Evolutionary conservation across 2,888 invertebrate species (phyloP).

Genomic region (Mimumesa dahlbomi): DNA sequence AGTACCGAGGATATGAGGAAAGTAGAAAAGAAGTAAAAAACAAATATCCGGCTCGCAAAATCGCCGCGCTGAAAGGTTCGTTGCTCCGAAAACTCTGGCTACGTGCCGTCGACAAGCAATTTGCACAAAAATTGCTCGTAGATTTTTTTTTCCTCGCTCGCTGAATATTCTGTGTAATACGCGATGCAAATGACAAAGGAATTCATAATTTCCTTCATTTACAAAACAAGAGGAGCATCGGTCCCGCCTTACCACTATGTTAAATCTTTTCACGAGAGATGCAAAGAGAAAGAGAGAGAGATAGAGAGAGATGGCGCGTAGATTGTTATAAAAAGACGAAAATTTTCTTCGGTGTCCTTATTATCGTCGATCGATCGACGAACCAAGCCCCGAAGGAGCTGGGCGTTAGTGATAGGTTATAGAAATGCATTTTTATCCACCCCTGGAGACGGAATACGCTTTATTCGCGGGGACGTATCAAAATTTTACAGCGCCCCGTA

Average conservation of each 20-base stretch:
- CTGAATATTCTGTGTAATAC: conserved; percentile 67
- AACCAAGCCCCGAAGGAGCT: too few species aligned
- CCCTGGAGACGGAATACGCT: too few species aligned
- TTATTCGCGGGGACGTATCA: too few species aligned
- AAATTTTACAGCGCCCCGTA: not conserved
- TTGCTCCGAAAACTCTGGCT: conserved; percentile 30
- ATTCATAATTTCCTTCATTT: conserved; percentile 72
- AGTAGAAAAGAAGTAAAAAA: too few species aligned
- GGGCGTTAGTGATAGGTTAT: too few species aligned
- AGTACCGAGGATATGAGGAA: too few species aligned
- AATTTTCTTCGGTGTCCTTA: not conserved
- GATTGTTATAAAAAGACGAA: too few species aligned
- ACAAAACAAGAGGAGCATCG: conserved; percentile 65
- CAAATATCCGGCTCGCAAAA: too few species aligned
- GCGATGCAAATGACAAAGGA: conserved; percentile 68
- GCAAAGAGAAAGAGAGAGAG: too few species aligned
- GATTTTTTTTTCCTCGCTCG: conserved; percentile 35
- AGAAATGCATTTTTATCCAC: too few species aligned
- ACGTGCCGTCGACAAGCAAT: conserved; percentile 24
- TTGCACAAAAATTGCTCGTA: conserved; percentile 43
- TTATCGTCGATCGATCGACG: not conserved
- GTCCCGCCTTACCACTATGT: not conserved
- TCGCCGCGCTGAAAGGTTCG: conserved; percentile 6
- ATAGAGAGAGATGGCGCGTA: too few species aligned
- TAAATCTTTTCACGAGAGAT: too few species aligned